Base-by-base conservation (phyloP, 2,888 invertebrate species). In the Trachelus stipa region DNA sequence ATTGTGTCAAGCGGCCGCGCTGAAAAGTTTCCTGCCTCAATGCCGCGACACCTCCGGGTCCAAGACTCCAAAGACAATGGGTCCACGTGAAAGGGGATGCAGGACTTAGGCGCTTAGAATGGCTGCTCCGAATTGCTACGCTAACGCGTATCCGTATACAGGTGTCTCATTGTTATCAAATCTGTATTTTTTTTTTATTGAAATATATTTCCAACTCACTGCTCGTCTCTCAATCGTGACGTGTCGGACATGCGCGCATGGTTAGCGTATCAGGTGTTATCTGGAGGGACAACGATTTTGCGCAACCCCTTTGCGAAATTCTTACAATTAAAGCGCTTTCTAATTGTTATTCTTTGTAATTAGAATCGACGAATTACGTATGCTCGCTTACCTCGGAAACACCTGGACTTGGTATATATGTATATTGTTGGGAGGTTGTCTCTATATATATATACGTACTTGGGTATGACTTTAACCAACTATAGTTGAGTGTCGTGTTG, bases 281-380 rank as follows among this genome's bases (percentile, higher is more conserved):
- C 23, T 2, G 71, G 31, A 33, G 71, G 15, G 71, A 34, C 31
- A 15, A 71, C 6, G 9, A 1, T 31, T 71, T 71, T 71, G 77
- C 76, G 76, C 75, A 79, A 78, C 75, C 77, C 81, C 81, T 84
- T 90, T 89, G 87, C 88, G 88, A 87, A 90, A 90, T 83, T 83
- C 85, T 86, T 86, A 89, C 88, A 88, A 89, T 90, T 90, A 87
- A 88, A 83, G 85, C 88, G 84, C 89, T 90, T 90, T 90, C 89
- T 89, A 89, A 88, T 89, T 87, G 88, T 87, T 85, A 85, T 84
- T 88, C 85, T 81, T 87, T 80, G 87, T 86, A 88, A 90, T 89
- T 88, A 87, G 84, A 87, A 88, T 88, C 86, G 86, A 87, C 86
- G 87, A 88, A 86, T 86, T 87, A 85, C 83, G 84, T 84, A 82